Base-by-base conservation (phyloP, 2,113 vertebrate genomes). In the Emydocephalus ijimae region DNA sequence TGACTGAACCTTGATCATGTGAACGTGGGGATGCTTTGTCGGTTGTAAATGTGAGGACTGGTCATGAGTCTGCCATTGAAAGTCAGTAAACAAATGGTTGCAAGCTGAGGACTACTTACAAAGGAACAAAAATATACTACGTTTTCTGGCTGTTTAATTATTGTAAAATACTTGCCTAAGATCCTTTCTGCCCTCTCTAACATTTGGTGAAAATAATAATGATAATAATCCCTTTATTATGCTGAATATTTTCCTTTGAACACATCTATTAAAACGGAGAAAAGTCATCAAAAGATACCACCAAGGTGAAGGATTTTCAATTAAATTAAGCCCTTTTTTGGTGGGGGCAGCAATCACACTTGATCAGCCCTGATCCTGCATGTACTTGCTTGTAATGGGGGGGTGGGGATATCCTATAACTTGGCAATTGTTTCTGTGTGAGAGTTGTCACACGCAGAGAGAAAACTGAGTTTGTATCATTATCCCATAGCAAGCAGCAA, bases 381-480 rank as follows among this genome's bases (percentile, higher is more conserved):
- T 55, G 14, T 50, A 2, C 1, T 39, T 52, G 69, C 50, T 52
- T 3, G 4, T 39, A 39, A 54, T 21, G 0, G 92, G 86, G 64
- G 88, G 1, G 87, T 1, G 93, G 91, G 88, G 39, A 93, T 91
- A 94, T 45, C 45, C 45, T 64, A 91, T 0, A 95, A 61, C 96
- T 74, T 95, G 95, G 96, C 95, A 97, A 97, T 96, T 1, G 90
- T 54, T 92, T 92, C 91, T 0, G 81, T 45, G 92, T 3, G 92
- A 5, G 3, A 12, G 9, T 93, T 5, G 95, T 55, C 85, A 94
- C 87, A 0, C 34, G 90, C 15, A 56, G 12, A 48, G 48, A 48
- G 7, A 7, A 6, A 48, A 48, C 14, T 2, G 94, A 85, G 61
- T 48, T 54, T 5, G 92, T 0, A 59, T 0, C 21, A 9, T 0